Percentiles rank a stretch among this genome's conserved stretches.
phyloP scores from a whole-genome alignment of 1,140 invertebrate genomes.

The Papilio glaucus region DNA sequence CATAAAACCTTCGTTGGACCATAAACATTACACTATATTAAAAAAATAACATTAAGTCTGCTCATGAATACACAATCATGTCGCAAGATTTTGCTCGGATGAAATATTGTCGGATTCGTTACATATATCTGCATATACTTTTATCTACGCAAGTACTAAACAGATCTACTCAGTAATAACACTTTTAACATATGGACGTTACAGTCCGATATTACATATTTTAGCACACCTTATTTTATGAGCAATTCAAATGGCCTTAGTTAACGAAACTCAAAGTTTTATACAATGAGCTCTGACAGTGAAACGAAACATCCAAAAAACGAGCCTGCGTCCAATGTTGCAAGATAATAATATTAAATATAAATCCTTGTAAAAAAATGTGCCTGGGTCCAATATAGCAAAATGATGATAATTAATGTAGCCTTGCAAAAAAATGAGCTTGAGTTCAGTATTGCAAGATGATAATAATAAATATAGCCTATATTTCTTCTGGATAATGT shows the following conservation, averaged over 20 bases:
- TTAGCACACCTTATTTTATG: conserved; percentile 29
- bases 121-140: conserved; percentile 6
- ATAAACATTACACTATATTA: conserved; percentile 28
- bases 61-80: neutral
- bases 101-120: conserved; percentile 31
- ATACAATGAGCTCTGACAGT: neutral
- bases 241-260: conserved; percentile 21
- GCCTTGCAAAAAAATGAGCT: too few species aligned
- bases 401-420: too few species aligned
- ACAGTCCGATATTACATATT: conserved; percentile 15
- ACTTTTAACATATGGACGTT: conserved; percentile 26
- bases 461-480: too few species aligned
- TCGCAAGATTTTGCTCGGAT: neutral
- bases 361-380: too few species aligned
- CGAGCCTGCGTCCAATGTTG: too few species aligned
- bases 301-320: too few species aligned
- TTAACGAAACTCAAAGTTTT: neutral
- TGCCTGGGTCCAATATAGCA: too few species aligned
- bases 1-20: conserved; percentile 44
- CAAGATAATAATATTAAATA: too few species aligned
- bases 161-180: conserved; percentile 31
- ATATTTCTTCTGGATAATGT: too few species aligned
- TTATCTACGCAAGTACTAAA: conserved; percentile 1
- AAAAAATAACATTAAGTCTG: conserved; percentile 23
- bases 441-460: too few species aligned